Evolutionary conservation across 1,140 invertebrate species (phyloP).

Genomic region (Leptestheria dahalacensis): DNA sequence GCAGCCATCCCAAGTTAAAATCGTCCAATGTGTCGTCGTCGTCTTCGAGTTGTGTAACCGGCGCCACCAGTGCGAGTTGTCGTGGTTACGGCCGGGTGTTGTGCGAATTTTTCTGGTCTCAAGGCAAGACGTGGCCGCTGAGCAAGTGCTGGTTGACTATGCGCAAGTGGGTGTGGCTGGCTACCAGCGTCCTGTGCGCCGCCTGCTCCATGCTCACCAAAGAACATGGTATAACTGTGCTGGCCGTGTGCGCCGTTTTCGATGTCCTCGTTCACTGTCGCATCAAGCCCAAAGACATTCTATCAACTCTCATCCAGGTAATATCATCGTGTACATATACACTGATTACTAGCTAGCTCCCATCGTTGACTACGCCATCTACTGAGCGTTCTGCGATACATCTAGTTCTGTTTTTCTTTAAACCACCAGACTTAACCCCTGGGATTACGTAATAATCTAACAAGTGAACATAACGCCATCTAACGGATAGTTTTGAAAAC

Average conservation of each 20-base stretch:
- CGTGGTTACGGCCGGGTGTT: conserved; percentile 10
- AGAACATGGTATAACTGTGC: conserved; percentile 80
- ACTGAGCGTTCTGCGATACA: no score
- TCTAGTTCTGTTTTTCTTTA: no score
- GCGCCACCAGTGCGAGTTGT: conserved; percentile 29
- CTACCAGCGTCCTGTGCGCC: conserved; percentile 38
- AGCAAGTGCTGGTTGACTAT: conserved; percentile 9
- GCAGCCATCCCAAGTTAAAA: conserved; percentile 20
- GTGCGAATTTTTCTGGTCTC: background rate
- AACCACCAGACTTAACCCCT: no score
- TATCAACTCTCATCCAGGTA: conserved; percentile 21
- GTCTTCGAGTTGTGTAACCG: conserved; percentile 22
- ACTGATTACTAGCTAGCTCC: no score
- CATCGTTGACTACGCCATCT: no score
- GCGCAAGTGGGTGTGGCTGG: conserved; percentile 35
- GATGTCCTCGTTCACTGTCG: conserved; percentile 38
- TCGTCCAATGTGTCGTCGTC: background rate
- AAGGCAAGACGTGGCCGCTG: background rate
- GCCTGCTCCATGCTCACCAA: conserved; percentile 63
- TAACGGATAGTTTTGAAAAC: no score
- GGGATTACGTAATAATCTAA: no score
- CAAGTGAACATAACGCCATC: no score
- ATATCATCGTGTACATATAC: no score
- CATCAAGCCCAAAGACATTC: conserved; percentile 16
- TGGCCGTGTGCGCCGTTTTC: conserved; percentile 73